phyloP scores from a whole-genome alignment of 1,140 invertebrate genomes.

The Drosophila teissieri region DNA sequence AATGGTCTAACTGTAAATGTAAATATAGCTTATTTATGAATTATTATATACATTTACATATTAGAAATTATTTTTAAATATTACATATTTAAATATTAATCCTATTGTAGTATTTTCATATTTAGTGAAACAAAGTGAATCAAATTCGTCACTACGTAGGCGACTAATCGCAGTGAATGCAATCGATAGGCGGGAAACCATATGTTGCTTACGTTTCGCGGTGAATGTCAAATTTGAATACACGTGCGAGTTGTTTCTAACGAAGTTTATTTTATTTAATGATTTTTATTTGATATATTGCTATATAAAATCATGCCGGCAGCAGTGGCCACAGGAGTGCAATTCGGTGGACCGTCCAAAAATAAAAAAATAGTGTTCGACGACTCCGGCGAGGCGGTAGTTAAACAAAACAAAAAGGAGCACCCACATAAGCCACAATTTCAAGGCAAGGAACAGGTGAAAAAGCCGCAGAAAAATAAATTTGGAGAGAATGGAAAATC shows the following conservation, averaged over 20 bases:
- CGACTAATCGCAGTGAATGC: background rate
- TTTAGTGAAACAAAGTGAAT: no score
- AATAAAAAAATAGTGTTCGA: slow-evolving; percentile 80
- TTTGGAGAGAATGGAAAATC: slow-evolving; percentile 28
- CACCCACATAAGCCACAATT: slow-evolving; percentile 19
- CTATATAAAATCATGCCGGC: slow-evolving; percentile 61
- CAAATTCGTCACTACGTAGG: background rate
- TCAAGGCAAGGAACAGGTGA: slow-evolving; percentile 28
- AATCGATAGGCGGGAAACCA: slow-evolving; percentile 8
- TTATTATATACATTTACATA: no score
- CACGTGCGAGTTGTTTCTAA: slow-evolving; percentile 52
- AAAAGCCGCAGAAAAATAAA: slow-evolving; percentile 32
- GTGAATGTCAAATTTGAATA: slow-evolving; percentile 41
- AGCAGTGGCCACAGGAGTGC: slow-evolving; percentile 49
- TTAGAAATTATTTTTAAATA: no score
- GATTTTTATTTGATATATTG: slow-evolving; percentile 15
- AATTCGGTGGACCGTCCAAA: slow-evolving; percentile 52
- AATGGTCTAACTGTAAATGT: background rate
- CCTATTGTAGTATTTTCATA: no score
- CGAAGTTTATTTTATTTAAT: slow-evolving; percentile 33
- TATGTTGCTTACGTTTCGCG: slow-evolving; percentile 20
- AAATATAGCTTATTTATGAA: no score
- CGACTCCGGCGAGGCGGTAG: slow-evolving; percentile 66
- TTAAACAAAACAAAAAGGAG: slow-evolving; percentile 37
- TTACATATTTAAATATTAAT: no score